These are phyloP conservation scores for Stenotaenia linearis DNA, from an alignment of 2,888 invertebrate species.

Conservation along the genomic window DNA sequence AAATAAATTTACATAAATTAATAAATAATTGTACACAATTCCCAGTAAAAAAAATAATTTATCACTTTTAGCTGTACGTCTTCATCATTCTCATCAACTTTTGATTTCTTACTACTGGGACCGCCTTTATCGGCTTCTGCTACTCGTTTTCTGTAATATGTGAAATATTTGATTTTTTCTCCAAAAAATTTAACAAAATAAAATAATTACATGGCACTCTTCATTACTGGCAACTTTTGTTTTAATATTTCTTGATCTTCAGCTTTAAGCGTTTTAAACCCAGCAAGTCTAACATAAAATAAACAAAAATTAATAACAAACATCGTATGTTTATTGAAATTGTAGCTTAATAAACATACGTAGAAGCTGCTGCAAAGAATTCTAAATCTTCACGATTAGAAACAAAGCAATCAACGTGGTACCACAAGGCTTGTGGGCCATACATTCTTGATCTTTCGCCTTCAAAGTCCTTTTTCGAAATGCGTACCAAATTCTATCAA, in stretches of 20 bases:
- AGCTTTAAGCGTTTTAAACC: slow-evolving; percentile 61
- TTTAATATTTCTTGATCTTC: slow-evolving; percentile 65
- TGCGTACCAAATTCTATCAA: slow-evolving; percentile 61
- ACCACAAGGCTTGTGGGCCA: slow-evolving; percentile 81
- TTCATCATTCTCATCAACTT: slow-evolving; percentile 49
- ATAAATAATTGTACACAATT: too few species aligned
- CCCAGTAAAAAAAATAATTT: too few species aligned
- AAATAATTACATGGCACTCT: slow-evolving; percentile 28
- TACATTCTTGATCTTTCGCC: slow-evolving; percentile 72
- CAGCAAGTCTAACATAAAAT: slow-evolving; percentile 57
- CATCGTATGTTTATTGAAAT: too few species aligned
- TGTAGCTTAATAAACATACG: not conserved
- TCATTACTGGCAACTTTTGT: slow-evolving; percentile 59
- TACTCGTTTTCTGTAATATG: not conserved
- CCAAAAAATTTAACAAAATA: too few species aligned
- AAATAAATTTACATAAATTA: slow-evolving; percentile 33
- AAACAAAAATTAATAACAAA: not conserved
- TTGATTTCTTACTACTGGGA: slow-evolving; percentile 48
- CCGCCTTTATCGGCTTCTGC: slow-evolving; percentile 45
- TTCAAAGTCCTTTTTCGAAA: slow-evolving; percentile 79
- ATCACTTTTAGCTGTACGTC: slow-evolving; percentile 54
- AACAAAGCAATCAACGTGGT: slow-evolving; percentile 85
- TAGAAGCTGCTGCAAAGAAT: slow-evolving; percentile 55
- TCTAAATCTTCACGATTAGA: slow-evolving; percentile 65
- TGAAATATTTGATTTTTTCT: too few species aligned